Conservation (phyloP, 2,113 vertebrate genomes). For the Tichodroma muraria region DNA sequence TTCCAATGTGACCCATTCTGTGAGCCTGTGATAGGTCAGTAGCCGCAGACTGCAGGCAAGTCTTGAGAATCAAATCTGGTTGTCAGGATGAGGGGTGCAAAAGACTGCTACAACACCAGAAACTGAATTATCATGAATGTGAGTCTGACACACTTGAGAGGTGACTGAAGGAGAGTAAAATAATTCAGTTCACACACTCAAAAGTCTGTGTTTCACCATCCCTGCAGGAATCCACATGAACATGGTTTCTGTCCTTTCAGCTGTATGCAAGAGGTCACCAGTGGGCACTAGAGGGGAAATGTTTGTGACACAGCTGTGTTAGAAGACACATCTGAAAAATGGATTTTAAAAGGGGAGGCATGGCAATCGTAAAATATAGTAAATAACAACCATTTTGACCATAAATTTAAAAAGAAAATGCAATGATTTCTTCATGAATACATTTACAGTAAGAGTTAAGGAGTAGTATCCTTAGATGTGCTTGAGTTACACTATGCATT, state of each 20-base stretch:
- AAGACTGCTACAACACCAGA: background rate
- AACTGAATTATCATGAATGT: background rate
- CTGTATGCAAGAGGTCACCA: background rate
- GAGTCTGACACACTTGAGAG: rapidly evolving
- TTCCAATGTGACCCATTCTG: background rate
- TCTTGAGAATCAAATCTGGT: background rate
- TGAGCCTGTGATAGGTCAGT: background rate
- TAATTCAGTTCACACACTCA: background rate
- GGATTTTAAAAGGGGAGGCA: rapidly evolving
- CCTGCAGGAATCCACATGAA: background rate
- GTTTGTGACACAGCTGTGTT: rapidly evolving
- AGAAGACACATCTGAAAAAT: background rate
- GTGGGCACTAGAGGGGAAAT: background rate
- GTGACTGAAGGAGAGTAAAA: background rate
- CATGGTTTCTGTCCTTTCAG: background rate
- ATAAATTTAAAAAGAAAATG: background rate
- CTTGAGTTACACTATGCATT: background rate
- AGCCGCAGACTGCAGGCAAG: background rate
- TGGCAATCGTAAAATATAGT: background rate
- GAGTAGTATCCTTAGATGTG: background rate
- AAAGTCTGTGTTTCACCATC: background rate
- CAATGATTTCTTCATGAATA: background rate
- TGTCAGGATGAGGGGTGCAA: background rate
- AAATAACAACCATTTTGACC: background rate
- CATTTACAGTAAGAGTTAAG: background rate